Percentiles rank a stretch among this genome's conserved stretches.
These are phyloP conservation scores for Hydroisotoma schaefferi DNA, from an alignment of 2,888 invertebrate species.

Conservation along the genomic window DNA sequence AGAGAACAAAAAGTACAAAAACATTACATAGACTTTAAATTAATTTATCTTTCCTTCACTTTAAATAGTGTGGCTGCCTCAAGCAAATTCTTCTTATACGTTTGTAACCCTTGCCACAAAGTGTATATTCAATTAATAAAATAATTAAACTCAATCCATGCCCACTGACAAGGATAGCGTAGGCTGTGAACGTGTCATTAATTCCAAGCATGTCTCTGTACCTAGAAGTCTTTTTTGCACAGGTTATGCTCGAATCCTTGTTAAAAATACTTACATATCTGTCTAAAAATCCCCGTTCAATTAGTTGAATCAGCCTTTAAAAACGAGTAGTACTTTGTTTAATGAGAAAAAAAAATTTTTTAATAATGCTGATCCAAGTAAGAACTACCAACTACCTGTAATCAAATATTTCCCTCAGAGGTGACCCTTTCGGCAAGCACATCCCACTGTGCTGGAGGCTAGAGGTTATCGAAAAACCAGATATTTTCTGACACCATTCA, in stretches of 20 bases:
- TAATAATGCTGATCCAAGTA: background rate
- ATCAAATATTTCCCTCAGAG: slow-evolving; percentile 13
- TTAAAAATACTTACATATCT: background rate
- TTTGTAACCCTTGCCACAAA: too few relatives aligned
- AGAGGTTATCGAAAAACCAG: slow-evolving; percentile 8
- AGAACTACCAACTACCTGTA: slow-evolving; percentile 9
- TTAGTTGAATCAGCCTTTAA: slow-evolving; percentile 18
- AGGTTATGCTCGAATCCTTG: background rate
- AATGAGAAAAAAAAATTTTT: background rate
- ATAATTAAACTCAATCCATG: background rate
- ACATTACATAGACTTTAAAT: too few relatives aligned
- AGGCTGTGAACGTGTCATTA: slow-evolving; percentile 18
- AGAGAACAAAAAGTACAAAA: too few relatives aligned
- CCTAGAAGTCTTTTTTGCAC: background rate
- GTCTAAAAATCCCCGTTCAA: slow-evolving; percentile 8
- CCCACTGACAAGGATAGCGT: slow-evolving; percentile 6
- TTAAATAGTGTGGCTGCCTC: background rate
- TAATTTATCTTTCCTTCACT: too few relatives aligned
- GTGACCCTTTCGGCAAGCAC: slow-evolving; percentile 8
- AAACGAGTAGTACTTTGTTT: background rate
- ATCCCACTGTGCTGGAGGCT: slow-evolving; percentile 9
- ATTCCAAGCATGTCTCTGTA: slow-evolving; percentile 12
- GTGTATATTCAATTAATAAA: background rate
- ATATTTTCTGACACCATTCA: slow-evolving; percentile 10
- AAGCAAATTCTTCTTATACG: slow-evolving; percentile 1